phyloP scores from a whole-genome alignment of 2,888 invertebrate genomes.

The Galerucella nymphaeae region DNA sequence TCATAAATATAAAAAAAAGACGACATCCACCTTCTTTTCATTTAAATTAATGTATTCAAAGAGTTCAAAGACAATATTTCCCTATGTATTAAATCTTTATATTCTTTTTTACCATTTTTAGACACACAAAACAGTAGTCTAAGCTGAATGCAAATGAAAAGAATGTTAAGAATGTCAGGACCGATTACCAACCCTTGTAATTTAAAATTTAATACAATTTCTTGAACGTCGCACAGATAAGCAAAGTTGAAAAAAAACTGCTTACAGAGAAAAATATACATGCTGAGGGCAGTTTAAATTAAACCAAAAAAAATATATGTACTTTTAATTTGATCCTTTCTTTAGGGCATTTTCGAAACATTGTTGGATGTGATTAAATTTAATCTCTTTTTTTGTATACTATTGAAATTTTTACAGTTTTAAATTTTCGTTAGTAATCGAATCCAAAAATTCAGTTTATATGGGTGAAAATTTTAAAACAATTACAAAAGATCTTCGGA shows the following conservation, averaged over 20 bases:
- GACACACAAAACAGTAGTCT: constrained; percentile 40
- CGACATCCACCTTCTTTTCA: no score
- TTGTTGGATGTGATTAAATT: background rate
- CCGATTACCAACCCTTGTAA: constrained; percentile 13
- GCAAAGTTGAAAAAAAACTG: background rate
- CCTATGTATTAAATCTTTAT: constrained; percentile 40
- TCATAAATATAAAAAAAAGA: no score
- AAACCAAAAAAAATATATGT: background rate
- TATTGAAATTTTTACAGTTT: no score
- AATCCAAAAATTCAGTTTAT: no score
- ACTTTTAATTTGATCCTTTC: background rate
- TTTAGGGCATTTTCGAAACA: background rate
- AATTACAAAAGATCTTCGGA: no score
- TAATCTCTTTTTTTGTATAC: background rate
- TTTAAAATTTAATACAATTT: constrained; percentile 18
- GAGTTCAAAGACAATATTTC: no score
- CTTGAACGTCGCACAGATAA: background rate
- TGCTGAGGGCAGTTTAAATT: background rate
- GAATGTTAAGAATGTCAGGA: constrained; percentile 23
- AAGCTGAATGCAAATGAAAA: constrained; percentile 33
- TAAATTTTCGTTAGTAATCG: no score
- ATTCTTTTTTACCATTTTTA: constrained; percentile 32
- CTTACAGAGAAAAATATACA: constrained; percentile 2
- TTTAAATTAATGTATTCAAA: no score
- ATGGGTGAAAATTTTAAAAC: no score